These are phyloP conservation scores for Spicauda simplicius DNA, from an alignment of 2,888 invertebrate species.

Conservation along the genomic window DNA sequence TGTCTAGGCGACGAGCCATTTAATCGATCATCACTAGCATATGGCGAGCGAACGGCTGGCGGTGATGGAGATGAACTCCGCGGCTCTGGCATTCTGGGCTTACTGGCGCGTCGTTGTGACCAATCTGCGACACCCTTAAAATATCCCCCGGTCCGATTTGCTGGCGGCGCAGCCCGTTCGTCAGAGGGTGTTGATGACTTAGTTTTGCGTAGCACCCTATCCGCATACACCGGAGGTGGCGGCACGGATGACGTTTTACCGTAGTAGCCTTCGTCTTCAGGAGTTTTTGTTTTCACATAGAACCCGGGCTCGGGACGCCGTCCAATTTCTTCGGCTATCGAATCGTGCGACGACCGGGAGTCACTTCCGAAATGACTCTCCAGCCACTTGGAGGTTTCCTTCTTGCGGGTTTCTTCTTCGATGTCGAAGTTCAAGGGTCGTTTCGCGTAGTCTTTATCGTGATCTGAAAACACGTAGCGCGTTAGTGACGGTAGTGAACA, in stretches of 20 bases:
- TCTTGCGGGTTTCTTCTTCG: constrained; percentile 95
- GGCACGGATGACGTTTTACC: constrained; percentile 73
- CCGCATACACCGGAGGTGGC: constrained; percentile 75
- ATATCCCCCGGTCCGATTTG: constrained; percentile 82
- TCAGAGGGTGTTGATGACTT: constrained; percentile 83
- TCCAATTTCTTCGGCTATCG: constrained; percentile 87
- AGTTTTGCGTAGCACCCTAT: constrained; percentile 77
- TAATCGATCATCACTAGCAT: constrained; percentile 70
- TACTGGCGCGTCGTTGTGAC: constrained; percentile 87
- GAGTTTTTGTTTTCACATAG: constrained; percentile 90
- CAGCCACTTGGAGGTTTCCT: constrained; percentile 96
- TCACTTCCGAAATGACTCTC: constrained; percentile 96
- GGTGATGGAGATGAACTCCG: constrained; percentile 77
- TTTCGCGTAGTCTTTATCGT: constrained; percentile 90
- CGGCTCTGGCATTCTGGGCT: constrained; percentile 81
- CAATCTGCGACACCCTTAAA: constrained; percentile 92
- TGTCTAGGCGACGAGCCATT: constrained; percentile 73
- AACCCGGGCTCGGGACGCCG: constrained; percentile 88
- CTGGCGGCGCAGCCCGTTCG: constrained; percentile 71
- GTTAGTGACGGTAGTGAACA: constrained; percentile 47
- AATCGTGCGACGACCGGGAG: constrained; percentile 90
- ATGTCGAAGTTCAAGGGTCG: constrained; percentile 93
- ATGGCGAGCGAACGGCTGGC: constrained; percentile 72
- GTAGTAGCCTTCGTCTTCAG: constrained; percentile 79
- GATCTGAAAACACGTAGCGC: constrained; percentile 84